Conservation (phyloP, 1,140 invertebrate genomes). For the Drosophila busckii region DNA sequence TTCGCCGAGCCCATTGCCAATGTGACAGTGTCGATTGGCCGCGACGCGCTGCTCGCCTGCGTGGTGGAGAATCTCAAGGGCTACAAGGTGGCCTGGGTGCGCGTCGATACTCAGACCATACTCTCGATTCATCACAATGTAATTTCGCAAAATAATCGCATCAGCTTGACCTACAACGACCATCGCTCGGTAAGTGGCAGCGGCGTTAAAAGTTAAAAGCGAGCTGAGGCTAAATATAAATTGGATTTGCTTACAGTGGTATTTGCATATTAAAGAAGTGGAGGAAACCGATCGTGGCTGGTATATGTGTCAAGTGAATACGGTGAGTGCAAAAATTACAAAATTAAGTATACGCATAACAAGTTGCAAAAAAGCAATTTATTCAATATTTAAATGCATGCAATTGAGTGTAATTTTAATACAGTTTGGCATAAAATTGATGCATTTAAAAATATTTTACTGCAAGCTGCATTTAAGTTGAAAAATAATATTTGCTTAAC, state of each 20-base stretch:
- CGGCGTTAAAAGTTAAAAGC: too few relatives aligned
- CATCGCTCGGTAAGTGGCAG: conserved; percentile 84
- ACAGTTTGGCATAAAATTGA: too few relatives aligned
- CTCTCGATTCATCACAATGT: conserved; percentile 93
- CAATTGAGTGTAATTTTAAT: too few relatives aligned
- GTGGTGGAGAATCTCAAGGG: conserved; percentile 94
- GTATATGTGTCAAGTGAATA: conserved; percentile 80
- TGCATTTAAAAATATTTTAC: too few relatives aligned
- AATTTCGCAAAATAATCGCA: conserved; percentile 92
- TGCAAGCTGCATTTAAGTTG: too few relatives aligned
- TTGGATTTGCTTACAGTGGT: conserved; percentile 81
- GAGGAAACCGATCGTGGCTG: conserved; percentile 90
- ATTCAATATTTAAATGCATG: too few relatives aligned
- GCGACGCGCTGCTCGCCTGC: conserved; percentile 94
- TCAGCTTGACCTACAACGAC: conserved; percentile 91
- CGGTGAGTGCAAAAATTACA: conserved; percentile 58
- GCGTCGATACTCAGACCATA: conserved; percentile 94
- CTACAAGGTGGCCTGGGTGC: conserved; percentile 95
- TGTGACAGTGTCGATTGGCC: conserved; percentile 93
- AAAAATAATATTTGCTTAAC: too few relatives aligned
- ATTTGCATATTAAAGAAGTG: conserved; percentile 89
- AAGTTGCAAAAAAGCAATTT: too few relatives aligned
- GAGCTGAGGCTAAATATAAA: not conserved
- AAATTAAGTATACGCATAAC: too few relatives aligned
- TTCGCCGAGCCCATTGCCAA: conserved; percentile 95